phyloP scores from a whole-genome alignment of 2,797 vertebrate species.

The Meda fulgida region DNA sequence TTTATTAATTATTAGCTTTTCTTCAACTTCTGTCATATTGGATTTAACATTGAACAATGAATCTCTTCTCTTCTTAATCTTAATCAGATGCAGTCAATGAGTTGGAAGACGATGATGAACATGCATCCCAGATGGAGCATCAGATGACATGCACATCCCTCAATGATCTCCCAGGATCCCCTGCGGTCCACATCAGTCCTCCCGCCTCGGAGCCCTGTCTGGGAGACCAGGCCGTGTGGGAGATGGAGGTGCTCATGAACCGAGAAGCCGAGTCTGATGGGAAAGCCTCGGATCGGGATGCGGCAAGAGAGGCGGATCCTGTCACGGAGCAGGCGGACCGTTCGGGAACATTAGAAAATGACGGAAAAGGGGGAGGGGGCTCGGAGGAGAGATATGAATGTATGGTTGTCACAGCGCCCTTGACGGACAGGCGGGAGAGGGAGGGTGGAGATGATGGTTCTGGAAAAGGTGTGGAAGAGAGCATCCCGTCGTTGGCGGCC shows the following conservation, averaged over 20 bases:
- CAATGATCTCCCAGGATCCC: slow-evolving; percentile 54
- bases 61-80: slow-evolving; percentile 31
- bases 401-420: slow-evolving; percentile 61
- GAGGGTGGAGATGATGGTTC: slow-evolving; percentile 41
- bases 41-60: neutral
- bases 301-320: slow-evolving; percentile 39
- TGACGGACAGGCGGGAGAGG: slow-evolving; percentile 61
- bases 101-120: slow-evolving; percentile 55
- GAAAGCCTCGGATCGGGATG: slow-evolving; percentile 47
- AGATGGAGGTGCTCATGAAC: slow-evolving; percentile 71
- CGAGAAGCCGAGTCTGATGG: slow-evolving; percentile 42
- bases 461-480: slow-evolving; percentile 59
- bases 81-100: slow-evolving; percentile 65
- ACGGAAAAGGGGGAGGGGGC: slow-evolving; percentile 7
- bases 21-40: neutral
- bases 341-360: slow-evolving; percentile 41
- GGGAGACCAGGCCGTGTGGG: slow-evolving; percentile 70
- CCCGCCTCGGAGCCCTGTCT: slow-evolving; percentile 44
- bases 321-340: slow-evolving; percentile 63
- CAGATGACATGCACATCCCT: slow-evolving; percentile 47
- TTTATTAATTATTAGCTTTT: neutral
- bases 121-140: slow-evolving; percentile 23
- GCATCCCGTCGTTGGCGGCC: slow-evolving; percentile 43
- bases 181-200: slow-evolving; percentile 58
- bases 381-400: slow-evolving; percentile 65